phyloP scores from a whole-genome alignment of 1,140 invertebrate species.

The Yoshiicerus persimilis region DNA sequence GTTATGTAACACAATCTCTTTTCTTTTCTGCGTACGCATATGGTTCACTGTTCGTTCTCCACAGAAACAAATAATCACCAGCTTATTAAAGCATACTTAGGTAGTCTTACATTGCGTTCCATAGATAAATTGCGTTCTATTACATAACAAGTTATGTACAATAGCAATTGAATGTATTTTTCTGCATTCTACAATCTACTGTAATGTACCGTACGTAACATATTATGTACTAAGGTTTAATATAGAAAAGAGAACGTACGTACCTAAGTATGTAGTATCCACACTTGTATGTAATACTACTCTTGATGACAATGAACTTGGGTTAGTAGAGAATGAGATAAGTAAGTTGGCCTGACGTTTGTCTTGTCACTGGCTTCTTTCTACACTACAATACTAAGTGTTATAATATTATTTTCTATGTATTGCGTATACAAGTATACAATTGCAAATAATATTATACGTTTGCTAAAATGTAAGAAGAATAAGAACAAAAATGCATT shows the following conservation, averaged over 20 bases:
- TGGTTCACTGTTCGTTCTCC: background rate
- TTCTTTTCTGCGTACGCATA: background rate
- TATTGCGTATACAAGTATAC: background rate
- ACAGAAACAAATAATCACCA: too few relatives aligned
- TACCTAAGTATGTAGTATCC: background rate
- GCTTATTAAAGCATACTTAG: too few relatives aligned
- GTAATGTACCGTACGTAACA: background rate
- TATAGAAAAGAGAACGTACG: background rate
- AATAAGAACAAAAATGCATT: too few relatives aligned
- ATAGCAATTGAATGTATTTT: background rate
- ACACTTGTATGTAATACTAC: background rate
- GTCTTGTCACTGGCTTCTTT: background rate
- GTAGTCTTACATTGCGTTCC: background rate
- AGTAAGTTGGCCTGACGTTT: background rate
- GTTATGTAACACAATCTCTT: background rate
- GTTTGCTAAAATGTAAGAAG: too few relatives aligned
- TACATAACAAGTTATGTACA: background rate
- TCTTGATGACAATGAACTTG: conserved; percentile 16
- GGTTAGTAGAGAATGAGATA: conserved; percentile 11
- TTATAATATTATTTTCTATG: background rate
- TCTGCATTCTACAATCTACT: background rate
- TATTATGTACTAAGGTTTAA: background rate
- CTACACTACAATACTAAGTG: too few relatives aligned
- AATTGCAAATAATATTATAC: too few relatives aligned
- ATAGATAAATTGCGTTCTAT: background rate